Evolutionary conservation across 2,888 invertebrate genomes (phyloP), one percentile per base, ranked within the genome.

Genomic region (Melieria picta): DNA sequence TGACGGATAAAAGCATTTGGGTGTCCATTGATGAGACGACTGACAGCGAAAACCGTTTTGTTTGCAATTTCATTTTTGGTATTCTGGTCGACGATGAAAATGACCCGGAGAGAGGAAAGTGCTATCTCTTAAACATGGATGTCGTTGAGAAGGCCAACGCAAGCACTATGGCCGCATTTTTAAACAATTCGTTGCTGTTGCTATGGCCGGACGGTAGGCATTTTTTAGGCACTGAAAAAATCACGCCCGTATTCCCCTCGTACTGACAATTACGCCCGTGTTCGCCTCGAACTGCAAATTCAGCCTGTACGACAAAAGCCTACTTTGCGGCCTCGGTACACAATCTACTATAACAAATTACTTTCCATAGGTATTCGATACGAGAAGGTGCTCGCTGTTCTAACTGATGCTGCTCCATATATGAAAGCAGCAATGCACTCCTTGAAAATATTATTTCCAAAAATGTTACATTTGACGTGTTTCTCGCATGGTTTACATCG

Each of bases 351-450:
- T 16, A 16, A 16, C 16, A 16, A 16, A 16, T 16, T 0, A 16
- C 16, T 52, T 52, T 58, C 30, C 52, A n/a, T 50, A 50, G 65
- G 65, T 45, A 52, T 65, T 11, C 16, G 16, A 65, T 11, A 65
- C 50, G 45, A 65, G 16, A 65, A 52, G 52, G 65, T 65, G 4
- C 65, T 65, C n/a, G 13, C 50, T 30, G 42, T 42, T 6, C 48
- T 65, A 16, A 65, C 65, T 30, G 65, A 65, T 50, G 65, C 65
- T 9, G 48, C 65, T 42, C 13, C 65, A n/a, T 65, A 65, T 62
- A 65, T 47, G 65, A 7, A 48, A 16, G 16, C 42, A 16, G 48
- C 65, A 13, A 65, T 65, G 47, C 43, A n/a, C 11, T 63, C 63
- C 10, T 13, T 64, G 50, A 46, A 64, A 13, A 64, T 48, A 7